Conservation (phyloP, 2,797 vertebrate genomes). For the Intellagama lesueurii region DNA sequence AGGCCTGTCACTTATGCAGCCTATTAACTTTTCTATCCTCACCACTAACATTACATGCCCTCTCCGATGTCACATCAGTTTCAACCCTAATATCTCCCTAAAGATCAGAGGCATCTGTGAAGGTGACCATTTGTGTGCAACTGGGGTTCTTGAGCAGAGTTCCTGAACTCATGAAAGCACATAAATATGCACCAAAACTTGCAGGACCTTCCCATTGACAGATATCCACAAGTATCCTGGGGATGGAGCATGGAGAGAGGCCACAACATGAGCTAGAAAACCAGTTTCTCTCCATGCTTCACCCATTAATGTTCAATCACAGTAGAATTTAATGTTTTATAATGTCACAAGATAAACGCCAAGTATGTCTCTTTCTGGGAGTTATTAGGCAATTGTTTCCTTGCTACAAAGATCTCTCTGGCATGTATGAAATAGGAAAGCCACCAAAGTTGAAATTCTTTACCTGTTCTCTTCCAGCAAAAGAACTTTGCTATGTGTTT, state of each 20-base stretch:
- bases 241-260: not conserved
- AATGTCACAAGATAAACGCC: not conserved
- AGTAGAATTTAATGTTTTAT: not conserved
- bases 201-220: not conserved
- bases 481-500: not conserved
- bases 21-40: not conserved
- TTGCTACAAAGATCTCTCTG: not conserved
- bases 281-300: not conserved
- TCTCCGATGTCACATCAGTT: not conserved
- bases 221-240: not conserved
- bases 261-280: not conserved
- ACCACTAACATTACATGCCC: not conserved
- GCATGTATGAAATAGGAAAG: not conserved
- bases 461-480: not conserved
- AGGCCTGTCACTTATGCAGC: not conserved
- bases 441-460: not conserved
- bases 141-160: not conserved
- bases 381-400: not conserved
- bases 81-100: not conserved
- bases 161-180: not conserved
- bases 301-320: no score
- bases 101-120: not conserved
- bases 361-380: not conserved
- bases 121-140: not conserved
- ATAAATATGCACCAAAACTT: not conserved